Percentiles rank a stretch among this genome's conserved stretches.
Conservation (phyloP, 1,140 invertebrate species). For the Eufriesea mexicana region DNA sequence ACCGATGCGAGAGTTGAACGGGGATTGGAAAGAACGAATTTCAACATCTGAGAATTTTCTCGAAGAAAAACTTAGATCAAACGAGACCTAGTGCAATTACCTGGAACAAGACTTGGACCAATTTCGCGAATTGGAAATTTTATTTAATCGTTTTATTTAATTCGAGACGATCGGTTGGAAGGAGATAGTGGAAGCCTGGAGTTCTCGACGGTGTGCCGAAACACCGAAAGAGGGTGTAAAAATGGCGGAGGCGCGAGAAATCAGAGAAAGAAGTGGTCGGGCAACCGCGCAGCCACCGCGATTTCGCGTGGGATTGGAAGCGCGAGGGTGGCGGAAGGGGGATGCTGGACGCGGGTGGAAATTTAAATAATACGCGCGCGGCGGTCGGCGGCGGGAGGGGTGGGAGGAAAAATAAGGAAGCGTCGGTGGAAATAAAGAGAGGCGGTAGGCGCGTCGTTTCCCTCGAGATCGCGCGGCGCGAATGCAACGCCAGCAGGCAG, state of each 20-base stretch:
- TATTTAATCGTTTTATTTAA: too few relatives aligned
- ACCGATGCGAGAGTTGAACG: too few relatives aligned
- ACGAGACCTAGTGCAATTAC: too few relatives aligned
- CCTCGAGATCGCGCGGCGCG: constrained; percentile 21
- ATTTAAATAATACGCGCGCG: constrained; percentile 37
- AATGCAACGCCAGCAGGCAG: constrained; percentile 45
- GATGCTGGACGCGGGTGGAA: background rate
- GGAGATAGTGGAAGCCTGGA: too few relatives aligned
- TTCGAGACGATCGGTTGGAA: too few relatives aligned
- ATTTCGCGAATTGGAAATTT: too few relatives aligned
- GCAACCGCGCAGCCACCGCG: background rate
- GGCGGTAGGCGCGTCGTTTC: background rate
- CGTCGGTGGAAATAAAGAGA: constrained; percentile 27
- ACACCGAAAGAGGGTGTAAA: background rate
- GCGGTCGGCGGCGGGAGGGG: too few relatives aligned
- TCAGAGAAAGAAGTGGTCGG: background rate
- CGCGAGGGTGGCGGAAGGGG: background rate
- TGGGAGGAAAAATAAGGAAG: constrained; percentile 1
- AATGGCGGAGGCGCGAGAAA: background rate
- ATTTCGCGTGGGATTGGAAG: background rate
- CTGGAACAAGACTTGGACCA: too few relatives aligned
- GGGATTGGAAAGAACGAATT: too few relatives aligned
- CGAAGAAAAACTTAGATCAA: too few relatives aligned
- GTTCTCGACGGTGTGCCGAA: too few relatives aligned
- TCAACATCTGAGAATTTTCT: too few relatives aligned